These are phyloP conservation scores for Leiothrix lutea DNA, from an alignment of 2,113 vertebrate species.

Conservation along the genomic window DNA sequence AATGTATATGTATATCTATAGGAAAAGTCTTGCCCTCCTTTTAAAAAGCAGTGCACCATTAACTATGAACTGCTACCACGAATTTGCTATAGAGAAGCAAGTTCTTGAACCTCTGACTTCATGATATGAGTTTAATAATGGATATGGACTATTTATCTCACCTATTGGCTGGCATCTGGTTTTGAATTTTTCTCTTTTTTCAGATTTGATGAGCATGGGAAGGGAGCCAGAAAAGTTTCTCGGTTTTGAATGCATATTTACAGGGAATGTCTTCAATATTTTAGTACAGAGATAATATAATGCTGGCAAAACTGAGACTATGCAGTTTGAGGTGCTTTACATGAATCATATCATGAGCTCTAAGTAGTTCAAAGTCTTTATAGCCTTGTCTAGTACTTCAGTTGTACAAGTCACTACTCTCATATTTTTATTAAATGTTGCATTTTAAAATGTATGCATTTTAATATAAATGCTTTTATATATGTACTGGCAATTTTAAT, in stretches of 20 bases:
- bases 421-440: neutral
- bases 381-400: neutral
- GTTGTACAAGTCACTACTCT: neutral
- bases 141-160: neutral
- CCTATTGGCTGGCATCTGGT: neutral
- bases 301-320: neutral
- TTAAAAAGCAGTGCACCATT: neutral
- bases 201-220: neutral
- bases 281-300: neutral
- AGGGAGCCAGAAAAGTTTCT: neutral
- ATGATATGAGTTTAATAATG: neutral
- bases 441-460: neutral
- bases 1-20: neutral
- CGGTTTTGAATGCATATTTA: neutral
- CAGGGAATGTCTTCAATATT: neutral
- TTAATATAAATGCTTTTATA: neutral
- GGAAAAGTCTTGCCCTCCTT: neutral
- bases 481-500: neutral
- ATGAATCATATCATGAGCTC: neutral
- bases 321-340: neutral
- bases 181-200: neutral
- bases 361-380: neutral
- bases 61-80: neutral
- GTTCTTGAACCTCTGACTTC: neutral
- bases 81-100: neutral